Evolutionary conservation across 2,113 vertebrate species (phyloP), one percentile per base, ranked within the genome.

Genomic region (Tylochromis polylepis): DNA sequence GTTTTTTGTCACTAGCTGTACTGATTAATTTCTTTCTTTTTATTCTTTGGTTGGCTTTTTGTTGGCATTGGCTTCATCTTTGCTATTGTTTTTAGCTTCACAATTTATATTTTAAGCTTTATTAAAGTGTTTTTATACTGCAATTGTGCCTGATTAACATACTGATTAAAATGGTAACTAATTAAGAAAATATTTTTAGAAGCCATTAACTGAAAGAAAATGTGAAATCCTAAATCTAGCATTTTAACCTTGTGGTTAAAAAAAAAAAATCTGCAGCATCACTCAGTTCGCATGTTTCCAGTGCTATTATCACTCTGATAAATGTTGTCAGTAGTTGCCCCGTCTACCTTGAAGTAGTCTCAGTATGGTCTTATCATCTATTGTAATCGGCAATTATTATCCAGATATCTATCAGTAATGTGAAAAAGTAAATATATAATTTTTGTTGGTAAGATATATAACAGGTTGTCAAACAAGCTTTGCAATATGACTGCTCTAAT

Each of bases 11-110:
- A 60, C 51, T 58, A 31, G n/a, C 43, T 41, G 4, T 31, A 77
- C 27, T 59, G 18, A 88, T 41, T 86, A 67, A 87, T 65, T 62
- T 3, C 20, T 83, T 60, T n/a, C 11, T 49, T 55, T 58, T 57
- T 49, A 34, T 57, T 6, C 51, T 46, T 56, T 70, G 22, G 4
- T 41, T 70, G 18, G 2, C 20, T 43, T 43, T 59, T 29, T 29
- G 14, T 41, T 22, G 16, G 55, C 22, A 29, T 12, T 38, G n/a
- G 55, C 7, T 80, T 56, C 22, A 65, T 43, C 36, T 58, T 81
- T 27, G 10, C 2, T 31, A 16, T 7, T 0, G 51, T 4, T n/a
- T n/a, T 77, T 8, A 58, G 24, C 24, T 58, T 27, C 15, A 67
- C 43, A 12, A 20, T 18, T 31, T 27, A 46, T 10, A 16, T 27